Conservation (phyloP, 2,113 vertebrate genomes). For the Gallinago undulata region DNA sequence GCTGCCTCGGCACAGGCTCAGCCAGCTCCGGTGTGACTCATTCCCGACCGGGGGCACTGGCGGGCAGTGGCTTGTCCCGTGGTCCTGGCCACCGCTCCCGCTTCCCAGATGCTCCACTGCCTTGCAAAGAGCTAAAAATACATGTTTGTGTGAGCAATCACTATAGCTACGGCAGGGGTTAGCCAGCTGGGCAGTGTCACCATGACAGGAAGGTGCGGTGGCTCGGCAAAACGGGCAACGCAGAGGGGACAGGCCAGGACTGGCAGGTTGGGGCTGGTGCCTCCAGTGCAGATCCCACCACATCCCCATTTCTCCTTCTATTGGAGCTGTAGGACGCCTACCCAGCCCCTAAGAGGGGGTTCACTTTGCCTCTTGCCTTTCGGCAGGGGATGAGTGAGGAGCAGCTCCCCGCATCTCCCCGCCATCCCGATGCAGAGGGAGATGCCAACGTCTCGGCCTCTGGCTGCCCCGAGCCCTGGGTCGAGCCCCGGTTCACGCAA, state of each 20-base stretch:
- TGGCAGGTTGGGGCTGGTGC: neutral
- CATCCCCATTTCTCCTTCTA: neutral
- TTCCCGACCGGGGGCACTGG: neutral
- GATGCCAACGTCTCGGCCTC: neutral
- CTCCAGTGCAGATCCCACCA: neutral
- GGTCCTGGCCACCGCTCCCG: neutral
- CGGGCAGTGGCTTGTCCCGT: neutral
- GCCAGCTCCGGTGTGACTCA: neutral
- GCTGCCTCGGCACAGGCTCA: neutral
- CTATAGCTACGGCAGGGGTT: neutral
- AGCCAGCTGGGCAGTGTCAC: neutral
- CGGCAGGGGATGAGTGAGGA: constrained; percentile 35
- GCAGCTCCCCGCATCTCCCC: neutral
- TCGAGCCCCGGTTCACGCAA: constrained; percentile 45
- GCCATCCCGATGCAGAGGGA: rapidly evolving
- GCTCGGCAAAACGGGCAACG: rapidly evolving
- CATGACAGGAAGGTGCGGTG: rapidly evolving
- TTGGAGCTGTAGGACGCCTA: neutral
- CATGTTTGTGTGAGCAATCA: neutral
- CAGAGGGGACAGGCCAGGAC: neutral
- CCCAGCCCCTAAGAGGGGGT: neutral
- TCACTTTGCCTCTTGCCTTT: neutral
- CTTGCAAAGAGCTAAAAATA: constrained; percentile 18
- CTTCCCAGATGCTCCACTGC: constrained; percentile 2
- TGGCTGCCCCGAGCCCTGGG: constrained; percentile 29